Evolutionary conservation across 1,140 invertebrate genomes (phyloP).

Genomic region (Venustaconcha ellipsiformis): DNA sequence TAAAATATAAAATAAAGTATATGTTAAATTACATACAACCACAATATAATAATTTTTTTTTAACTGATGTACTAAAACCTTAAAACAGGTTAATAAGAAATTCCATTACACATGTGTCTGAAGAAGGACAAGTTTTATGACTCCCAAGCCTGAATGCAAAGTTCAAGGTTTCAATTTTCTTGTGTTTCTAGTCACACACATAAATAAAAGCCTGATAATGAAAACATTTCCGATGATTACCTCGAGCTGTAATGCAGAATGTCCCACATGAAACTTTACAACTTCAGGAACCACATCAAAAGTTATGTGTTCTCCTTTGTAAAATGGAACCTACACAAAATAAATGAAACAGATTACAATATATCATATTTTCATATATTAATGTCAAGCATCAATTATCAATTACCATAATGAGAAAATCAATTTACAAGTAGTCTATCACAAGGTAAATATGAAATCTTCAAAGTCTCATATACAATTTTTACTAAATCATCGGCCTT

Average conservation of each 20-base stretch:
- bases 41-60: no score
- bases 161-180: neutral
- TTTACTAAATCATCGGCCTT: no score
- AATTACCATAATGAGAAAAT: neutral
- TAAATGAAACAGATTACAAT: neutral
- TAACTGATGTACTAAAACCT: no score
- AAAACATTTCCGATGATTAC: slow-evolving; percentile 69
- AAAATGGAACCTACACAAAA: slow-evolving; percentile 62
- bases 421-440: neutral
- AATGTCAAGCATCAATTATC: neutral
- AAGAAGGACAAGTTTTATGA: neutral
- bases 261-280: slow-evolving; percentile 78
- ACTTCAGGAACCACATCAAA: slow-evolving; percentile 83
- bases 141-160: neutral
- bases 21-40: no score
- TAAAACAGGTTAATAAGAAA: no score
- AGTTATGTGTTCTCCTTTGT: slow-evolving; percentile 75
- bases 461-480: no score
- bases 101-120: no score
- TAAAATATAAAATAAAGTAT: no score
- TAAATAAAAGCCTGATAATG: neutral
- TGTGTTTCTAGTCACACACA: neutral
- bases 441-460: slow-evolving; percentile 11
- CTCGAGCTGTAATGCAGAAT: slow-evolving; percentile 82
- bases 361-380: neutral